Percentiles rank a stretch among this genome's conserved stretches.
These are phyloP conservation scores for Chromis chromis DNA, from an alignment of 2,797 vertebrate genomes.

Conservation along the genomic window DNA sequence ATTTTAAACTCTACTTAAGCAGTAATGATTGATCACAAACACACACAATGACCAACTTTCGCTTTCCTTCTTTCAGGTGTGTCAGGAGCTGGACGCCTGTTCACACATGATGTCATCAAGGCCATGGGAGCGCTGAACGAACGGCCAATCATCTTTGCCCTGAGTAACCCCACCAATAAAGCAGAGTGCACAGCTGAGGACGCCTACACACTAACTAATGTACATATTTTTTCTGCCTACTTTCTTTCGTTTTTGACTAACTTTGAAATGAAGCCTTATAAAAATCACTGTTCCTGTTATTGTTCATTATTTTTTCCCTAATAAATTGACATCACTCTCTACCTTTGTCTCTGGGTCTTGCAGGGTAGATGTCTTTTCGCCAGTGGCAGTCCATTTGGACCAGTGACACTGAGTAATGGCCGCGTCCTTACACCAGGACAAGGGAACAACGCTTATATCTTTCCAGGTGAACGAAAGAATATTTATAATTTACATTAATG, in stretches of 20 bases:
- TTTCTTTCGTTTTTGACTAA: neutral
- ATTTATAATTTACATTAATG: neutral
- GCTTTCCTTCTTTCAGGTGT: slow-evolving; percentile 85
- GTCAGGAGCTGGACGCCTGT: slow-evolving; percentile 93
- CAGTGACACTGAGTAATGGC: slow-evolving; percentile 90
- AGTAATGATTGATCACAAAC: neutral
- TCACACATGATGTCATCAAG: slow-evolving; percentile 90
- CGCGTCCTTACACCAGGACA: slow-evolving; percentile 91
- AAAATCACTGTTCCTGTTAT: neutral
- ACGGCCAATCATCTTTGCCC: slow-evolving; percentile 92
- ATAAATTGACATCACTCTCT: too few relatives aligned
- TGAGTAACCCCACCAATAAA: slow-evolving; percentile 94
- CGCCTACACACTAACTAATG: slow-evolving; percentile 92
- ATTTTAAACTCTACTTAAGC: neutral
- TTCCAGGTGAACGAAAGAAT: slow-evolving; percentile 87
- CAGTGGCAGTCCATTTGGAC: slow-evolving; percentile 94
- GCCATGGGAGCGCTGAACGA: slow-evolving; percentile 92
- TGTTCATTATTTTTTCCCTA: neutral
- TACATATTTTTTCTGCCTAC: slow-evolving; percentile 53
- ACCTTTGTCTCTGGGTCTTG: slow-evolving; percentile 5
- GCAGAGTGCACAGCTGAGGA: slow-evolving; percentile 97
- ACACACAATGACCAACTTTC: neutral
- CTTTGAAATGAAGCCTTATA: neutral
- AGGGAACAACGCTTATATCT: slow-evolving; percentile 98
- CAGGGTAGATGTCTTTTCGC: slow-evolving; percentile 96